phyloP scores from a whole-genome alignment of 1,140 invertebrate genomes.

The Papilio dardanus region DNA sequence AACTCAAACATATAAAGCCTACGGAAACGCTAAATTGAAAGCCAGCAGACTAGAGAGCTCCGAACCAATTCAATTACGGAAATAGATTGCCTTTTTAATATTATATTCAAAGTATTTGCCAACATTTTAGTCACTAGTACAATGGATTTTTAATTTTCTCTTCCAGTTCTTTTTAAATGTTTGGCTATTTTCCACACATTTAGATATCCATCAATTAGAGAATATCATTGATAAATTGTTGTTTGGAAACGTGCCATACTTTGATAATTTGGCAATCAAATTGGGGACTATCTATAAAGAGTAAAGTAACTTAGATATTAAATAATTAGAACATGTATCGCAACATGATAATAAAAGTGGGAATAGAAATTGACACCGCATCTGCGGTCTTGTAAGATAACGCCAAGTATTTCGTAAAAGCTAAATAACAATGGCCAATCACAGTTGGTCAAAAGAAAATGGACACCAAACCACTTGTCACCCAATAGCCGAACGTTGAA shows the following conservation, averaged over 20 bases:
- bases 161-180: neutral
- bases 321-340: neutral
- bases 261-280: neutral
- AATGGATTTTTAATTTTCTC: neutral
- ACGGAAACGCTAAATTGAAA: constrained; percentile 51
- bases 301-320: neutral
- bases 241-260: no score
- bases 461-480: constrained; percentile 29
- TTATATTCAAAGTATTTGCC: constrained; percentile 1
- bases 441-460: constrained; percentile 23
- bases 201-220: neutral
- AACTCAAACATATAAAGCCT: constrained; percentile 52
- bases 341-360: constrained; percentile 41
- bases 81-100: constrained; percentile 36
- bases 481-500: constrained; percentile 16
- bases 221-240: neutral
- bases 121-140: neutral
- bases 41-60: constrained; percentile 43
- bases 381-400: constrained; percentile 26
- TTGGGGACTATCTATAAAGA: neutral
- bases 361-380: constrained; percentile 54
- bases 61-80: constrained; percentile 37
- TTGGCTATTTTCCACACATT: neutral
- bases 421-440: constrained; percentile 23
- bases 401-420: constrained; percentile 27